Conservation (phyloP, 1,140 invertebrate species). For the Drosophila takahashii region DNA sequence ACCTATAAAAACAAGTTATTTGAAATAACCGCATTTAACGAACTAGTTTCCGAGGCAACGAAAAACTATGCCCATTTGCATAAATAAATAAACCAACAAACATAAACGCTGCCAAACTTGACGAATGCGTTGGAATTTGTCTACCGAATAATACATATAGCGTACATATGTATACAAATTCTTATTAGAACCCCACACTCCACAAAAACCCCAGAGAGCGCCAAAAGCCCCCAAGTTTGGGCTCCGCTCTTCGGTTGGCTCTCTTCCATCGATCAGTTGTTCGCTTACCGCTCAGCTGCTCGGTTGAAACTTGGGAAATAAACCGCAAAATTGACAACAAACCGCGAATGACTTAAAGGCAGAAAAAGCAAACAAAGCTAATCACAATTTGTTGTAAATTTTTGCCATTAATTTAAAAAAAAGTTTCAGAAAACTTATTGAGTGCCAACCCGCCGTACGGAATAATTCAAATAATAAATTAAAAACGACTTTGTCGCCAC, state of each 20-base stretch:
- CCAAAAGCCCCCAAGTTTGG: constrained; percentile 25
- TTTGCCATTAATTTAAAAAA: constrained; percentile 62
- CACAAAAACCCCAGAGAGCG: constrained; percentile 5
- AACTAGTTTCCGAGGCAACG: constrained; percentile 67
- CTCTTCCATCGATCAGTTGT: constrained; percentile 66
- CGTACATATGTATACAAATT: constrained; percentile 35
- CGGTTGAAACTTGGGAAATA: constrained; percentile 45
- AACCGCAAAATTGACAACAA: constrained; percentile 76
- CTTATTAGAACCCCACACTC: constrained; percentile 54
- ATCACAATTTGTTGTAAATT: constrained; percentile 73
- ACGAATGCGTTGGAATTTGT: constrained; percentile 69
- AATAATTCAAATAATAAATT: constrained; percentile 25
- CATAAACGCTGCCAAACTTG: constrained; percentile 55
- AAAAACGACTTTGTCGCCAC: constrained; percentile 40
- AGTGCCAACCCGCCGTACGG: constrained; percentile 43
- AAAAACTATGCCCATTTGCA: constrained; percentile 59
- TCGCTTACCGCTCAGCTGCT: constrained; percentile 71
- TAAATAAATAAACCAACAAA: constrained; percentile 79
- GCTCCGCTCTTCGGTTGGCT: constrained; percentile 20
- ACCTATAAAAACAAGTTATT: constrained; percentile 12
- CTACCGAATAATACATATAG: constrained; percentile 46
- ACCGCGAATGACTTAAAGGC: constrained; percentile 4
- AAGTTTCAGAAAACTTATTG: constrained; percentile 33
- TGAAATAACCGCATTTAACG: constrained; percentile 47
- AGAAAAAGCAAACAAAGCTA: constrained; percentile 32